Evolutionary conservation across 2,113 vertebrate species (phyloP).

Genomic region (Lagenorhynchus albirostris): DNA sequence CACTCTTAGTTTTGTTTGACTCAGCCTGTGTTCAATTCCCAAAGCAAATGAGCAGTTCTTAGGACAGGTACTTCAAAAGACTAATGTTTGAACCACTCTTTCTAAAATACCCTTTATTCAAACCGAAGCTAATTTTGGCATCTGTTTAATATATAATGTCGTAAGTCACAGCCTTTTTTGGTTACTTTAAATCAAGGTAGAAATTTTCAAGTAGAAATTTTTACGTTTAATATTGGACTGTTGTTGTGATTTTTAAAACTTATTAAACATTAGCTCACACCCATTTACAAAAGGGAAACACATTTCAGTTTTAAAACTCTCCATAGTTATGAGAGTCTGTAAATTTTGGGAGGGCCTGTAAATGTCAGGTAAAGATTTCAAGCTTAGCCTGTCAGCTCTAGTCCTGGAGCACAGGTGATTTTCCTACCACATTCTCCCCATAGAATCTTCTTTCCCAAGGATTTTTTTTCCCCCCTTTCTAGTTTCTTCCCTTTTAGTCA

Average conservation of each 20-base stretch:
- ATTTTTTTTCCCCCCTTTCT: not conserved
- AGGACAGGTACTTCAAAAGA: not conserved
- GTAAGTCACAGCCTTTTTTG: not conserved
- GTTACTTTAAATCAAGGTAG: not conserved
- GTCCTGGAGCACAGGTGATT: not conserved
- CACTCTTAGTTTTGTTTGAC: conserved; percentile 5
- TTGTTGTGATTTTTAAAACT: conserved; percentile 2
- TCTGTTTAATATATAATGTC: not conserved
- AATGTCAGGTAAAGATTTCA: not conserved
- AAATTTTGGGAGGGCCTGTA: not conserved
- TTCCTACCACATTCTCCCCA: not conserved
- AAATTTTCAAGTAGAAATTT: not conserved
- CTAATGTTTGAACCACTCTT: not conserved
- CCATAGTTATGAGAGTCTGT: not conserved
- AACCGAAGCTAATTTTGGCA: not conserved
- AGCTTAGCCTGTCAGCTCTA: not conserved
- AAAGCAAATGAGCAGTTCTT: conserved; percentile 7
- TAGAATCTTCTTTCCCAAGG: not conserved
- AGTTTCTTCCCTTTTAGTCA: not conserved
- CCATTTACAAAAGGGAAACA: not conserved
- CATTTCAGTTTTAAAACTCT: not conserved
- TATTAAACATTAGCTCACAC: not conserved
- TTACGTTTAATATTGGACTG: conserved; percentile 1
- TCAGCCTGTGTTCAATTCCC: not conserved
- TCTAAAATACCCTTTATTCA: conserved; percentile 24